Percentiles rank a stretch among this genome's conserved stretches.
phyloP scores from a whole-genome alignment of 1,140 invertebrate species.

The Bombus breviceps region DNA sequence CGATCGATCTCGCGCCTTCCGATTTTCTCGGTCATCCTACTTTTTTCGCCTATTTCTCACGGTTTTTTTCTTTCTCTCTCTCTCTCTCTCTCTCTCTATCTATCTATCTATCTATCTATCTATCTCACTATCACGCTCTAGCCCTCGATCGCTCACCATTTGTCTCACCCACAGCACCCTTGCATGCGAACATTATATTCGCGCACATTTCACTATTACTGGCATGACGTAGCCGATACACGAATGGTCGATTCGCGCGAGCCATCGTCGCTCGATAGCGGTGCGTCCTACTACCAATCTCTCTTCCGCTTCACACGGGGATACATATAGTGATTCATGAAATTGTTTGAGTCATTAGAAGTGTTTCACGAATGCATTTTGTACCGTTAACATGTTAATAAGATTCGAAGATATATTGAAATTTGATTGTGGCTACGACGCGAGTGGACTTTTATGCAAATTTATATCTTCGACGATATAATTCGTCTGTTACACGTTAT shows the following conservation, averaged over 20 bases:
- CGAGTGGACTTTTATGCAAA: too few species aligned
- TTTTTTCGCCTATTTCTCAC: slow-evolving; percentile 20
- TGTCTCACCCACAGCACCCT: slow-evolving; percentile 47
- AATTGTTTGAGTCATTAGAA: too few species aligned
- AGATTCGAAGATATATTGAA: too few species aligned
- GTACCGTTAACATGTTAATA: too few species aligned
- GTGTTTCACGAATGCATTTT: too few species aligned
- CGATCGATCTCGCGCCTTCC: slow-evolving; percentile 46
- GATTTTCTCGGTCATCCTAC: slow-evolving; percentile 32
- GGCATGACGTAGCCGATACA: slow-evolving; percentile 53
- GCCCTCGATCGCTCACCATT: slow-evolving; percentile 41
- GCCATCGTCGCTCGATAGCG: slow-evolving; percentile 8
- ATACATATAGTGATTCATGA: not conserved
- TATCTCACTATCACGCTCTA: slow-evolving; percentile 44
- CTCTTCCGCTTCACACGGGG: not conserved
- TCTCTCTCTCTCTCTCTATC: not conserved
- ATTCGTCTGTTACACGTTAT: too few species aligned
- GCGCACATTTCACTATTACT: slow-evolving; percentile 53
- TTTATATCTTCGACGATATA: too few species aligned
- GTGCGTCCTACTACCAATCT: not conserved
- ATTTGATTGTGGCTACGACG: too few species aligned
- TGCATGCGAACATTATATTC: slow-evolving; percentile 61
- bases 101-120: slow-evolving; percentile 7
- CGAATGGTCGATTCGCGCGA: slow-evolving; percentile 35
- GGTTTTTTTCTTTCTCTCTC: not conserved